Evolutionary conservation across 2,888 invertebrate species (phyloP).

Genomic region (Tipula vernalis): DNA sequence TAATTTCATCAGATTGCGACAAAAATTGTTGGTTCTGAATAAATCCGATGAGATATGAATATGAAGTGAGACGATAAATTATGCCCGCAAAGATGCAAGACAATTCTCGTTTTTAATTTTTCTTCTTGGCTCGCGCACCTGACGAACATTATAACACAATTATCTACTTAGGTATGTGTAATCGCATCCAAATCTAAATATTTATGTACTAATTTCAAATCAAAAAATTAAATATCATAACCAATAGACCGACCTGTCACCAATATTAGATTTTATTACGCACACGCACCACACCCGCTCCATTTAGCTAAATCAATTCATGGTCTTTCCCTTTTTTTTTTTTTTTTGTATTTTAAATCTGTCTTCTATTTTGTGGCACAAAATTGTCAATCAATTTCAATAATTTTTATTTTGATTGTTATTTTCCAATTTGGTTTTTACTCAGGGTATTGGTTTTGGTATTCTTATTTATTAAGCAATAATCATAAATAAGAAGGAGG

Average conservation of each 20-base stretch:
- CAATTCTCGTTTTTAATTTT: background rate
- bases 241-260: background rate
- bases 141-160: background rate
- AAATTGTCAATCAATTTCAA: slow-evolving; percentile 4
- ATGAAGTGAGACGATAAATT: too few species aligned
- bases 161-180: background rate
- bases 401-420: background rate
- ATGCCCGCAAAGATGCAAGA: too few species aligned
- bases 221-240: background rate
- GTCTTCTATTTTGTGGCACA: background rate
- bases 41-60: background rate
- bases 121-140: background rate
- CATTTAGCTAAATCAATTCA: background rate
- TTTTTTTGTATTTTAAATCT: too few species aligned
- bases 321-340: background rate
- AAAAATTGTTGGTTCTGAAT: background rate
- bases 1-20: background rate
- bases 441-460: background rate
- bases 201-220: background rate
- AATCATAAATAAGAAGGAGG: background rate
- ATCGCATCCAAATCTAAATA: background rate
- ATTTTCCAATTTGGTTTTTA: background rate
- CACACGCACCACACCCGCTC: background rate
- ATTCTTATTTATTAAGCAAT: background rate
- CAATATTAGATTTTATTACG: background rate